Conservation (phyloP, 2,113 vertebrate genomes). For the Salminus brasiliensis region DNA sequence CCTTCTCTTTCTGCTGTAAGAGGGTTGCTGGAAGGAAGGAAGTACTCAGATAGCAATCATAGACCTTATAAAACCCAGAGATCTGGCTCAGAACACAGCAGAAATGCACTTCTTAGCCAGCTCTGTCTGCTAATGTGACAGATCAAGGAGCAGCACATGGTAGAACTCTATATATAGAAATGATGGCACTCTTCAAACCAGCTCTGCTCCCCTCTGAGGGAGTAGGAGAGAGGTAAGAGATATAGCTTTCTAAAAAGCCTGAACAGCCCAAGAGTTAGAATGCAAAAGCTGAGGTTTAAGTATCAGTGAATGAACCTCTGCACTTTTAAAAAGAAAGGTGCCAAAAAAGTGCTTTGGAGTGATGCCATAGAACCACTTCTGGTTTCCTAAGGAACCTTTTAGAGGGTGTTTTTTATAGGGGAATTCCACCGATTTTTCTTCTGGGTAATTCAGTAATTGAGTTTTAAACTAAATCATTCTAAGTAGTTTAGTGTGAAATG, state of each 20-base stretch:
- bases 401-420: not conserved
- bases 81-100: slow-evolving; percentile 24
- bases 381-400: not conserved
- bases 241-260: not conserved
- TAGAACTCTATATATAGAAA: slow-evolving; percentile 47
- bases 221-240: slow-evolving; percentile 49
- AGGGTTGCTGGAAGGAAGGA: not conserved
- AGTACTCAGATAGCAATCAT: not conserved
- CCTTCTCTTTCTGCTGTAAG: not conserved
- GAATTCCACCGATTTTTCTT: no score
- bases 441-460: no score
- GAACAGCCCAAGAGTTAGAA: not conserved
- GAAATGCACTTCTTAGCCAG: slow-evolving; percentile 33
- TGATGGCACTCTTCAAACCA: slow-evolving; percentile 32
- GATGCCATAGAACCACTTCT: not conserved
- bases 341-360: not conserved
- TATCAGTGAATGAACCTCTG: not conserved
- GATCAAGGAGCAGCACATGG: slow-evolving; percentile 33
- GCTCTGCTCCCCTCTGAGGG: slow-evolving; percentile 50
- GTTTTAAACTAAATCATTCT: no score
- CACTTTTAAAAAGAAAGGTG: no score
- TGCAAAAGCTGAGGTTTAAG: not conserved
- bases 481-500: no score
- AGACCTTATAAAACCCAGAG: not conserved
- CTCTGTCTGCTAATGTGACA: slow-evolving; percentile 25